Evolutionary conservation across 1,140 invertebrate genomes (phyloP).

Genomic region (Globodera rostochiensis): DNA sequence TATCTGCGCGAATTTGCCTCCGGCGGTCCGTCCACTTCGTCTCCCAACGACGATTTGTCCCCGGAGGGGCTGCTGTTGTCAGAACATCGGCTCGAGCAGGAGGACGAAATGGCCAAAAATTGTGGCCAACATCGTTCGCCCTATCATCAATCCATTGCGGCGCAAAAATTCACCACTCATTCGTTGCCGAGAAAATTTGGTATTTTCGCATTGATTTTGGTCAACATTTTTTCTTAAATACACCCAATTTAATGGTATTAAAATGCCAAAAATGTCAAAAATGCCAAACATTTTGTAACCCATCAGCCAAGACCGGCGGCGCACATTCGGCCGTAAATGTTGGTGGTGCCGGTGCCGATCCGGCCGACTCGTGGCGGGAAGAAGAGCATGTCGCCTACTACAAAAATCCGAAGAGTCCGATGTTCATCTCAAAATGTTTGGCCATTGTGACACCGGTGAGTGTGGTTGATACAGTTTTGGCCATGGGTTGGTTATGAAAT

Average conservation of each 20-base stretch:
- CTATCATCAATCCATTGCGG: not conserved
- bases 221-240: not conserved
- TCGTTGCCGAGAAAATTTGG: conserved; percentile 22
- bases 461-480: conserved; percentile 57
- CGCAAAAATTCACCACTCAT: conserved; percentile 20
- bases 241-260: not conserved
- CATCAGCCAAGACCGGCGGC: not conserved
- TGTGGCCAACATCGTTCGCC: not conserved
- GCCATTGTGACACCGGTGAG: conserved; percentile 32
- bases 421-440: conserved; percentile 36
- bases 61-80: not conserved
- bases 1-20: conserved; percentile 42
- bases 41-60: not conserved
- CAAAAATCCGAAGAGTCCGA: conserved; percentile 31
- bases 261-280: not conserved
- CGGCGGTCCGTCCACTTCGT: conserved; percentile 9
- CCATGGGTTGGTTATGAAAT: conserved; percentile 52
- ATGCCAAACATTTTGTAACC: not conserved
- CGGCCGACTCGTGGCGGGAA: not conserved
- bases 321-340: conserved; percentile 9
- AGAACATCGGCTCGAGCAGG: not conserved
- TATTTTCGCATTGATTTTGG: not conserved
- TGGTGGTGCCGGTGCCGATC: not conserved
- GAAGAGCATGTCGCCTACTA: conserved; percentile 46
- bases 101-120: not conserved